Percentiles rank a stretch among this genome's conserved stretches.
These are phyloP conservation scores for Celastrina argiolus DNA, from an alignment of 2,888 invertebrate species.

Conservation along the genomic window DNA sequence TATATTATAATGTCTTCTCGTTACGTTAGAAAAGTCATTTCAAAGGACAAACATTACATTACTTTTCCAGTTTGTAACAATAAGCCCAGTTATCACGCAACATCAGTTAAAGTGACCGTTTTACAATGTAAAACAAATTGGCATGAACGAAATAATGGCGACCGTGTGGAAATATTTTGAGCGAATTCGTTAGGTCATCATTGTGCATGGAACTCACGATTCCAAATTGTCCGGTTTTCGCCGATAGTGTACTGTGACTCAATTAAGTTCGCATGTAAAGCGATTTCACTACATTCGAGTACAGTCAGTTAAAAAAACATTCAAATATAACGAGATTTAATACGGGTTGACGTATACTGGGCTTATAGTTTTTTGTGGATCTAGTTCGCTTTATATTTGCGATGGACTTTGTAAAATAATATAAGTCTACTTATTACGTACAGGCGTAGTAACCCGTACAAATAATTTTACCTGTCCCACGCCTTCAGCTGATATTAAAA, in stretches of 20 bases:
- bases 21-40: no score
- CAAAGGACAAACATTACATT: no score
- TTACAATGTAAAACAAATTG: not conserved
- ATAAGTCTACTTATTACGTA: no score
- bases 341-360: not conserved
- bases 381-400: no score
- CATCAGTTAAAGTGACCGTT: not conserved
- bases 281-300: not conserved
- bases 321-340: not conserved
- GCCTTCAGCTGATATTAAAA: no score
- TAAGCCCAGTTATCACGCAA: not conserved
- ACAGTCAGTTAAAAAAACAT: not conserved
- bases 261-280: conserved; percentile 12
- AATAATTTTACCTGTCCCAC: no score
- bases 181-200: not conserved
- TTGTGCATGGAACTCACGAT: not conserved
- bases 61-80: no score
- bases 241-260: not conserved
- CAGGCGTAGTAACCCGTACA: no score
- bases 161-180: not conserved
- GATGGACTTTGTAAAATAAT: no score
- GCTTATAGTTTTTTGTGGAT: not conserved
- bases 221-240: not conserved
- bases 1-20: no score
- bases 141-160: not conserved